phyloP scores from a whole-genome alignment of 2,888 invertebrate genomes.

The Rutpela maculata region DNA sequence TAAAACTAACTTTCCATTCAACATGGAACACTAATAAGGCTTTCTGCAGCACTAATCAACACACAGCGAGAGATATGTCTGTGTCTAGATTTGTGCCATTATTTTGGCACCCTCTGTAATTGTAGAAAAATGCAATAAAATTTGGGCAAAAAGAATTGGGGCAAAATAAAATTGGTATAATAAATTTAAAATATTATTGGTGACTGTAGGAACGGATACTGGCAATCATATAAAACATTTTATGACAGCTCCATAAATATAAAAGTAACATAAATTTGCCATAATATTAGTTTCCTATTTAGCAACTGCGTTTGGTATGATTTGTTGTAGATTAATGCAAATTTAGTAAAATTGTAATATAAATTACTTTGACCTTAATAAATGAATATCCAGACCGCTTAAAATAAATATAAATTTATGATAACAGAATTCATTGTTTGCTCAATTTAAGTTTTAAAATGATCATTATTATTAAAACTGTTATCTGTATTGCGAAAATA shows the following conservation, averaged over 20 bases:
- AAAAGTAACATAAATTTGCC: slow-evolving; percentile 39
- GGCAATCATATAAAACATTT: slow-evolving; percentile 15
- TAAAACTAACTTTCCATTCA: no score
- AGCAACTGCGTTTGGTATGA: slow-evolving; percentile 48
- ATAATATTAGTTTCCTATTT: slow-evolving; percentile 40
- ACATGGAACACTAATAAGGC: no score
- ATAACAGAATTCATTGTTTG: slow-evolving; percentile 35
- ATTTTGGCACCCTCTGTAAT: no score
- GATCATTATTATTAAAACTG: slow-evolving; percentile 26
- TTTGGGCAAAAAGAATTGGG: slow-evolving; percentile 1
- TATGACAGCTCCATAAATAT: slow-evolving; percentile 34
- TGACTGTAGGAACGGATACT: neutral
- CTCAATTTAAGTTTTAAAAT: slow-evolving; percentile 37
- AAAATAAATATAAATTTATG: slow-evolving; percentile 38
- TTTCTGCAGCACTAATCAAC: no score
- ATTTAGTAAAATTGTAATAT: slow-evolving; percentile 54
- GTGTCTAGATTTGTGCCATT: no score
- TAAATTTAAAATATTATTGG: neutral
- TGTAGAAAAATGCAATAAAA: no score
- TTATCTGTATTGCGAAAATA: slow-evolving; percentile 30
- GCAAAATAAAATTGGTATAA: neutral
- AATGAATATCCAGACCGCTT: slow-evolving; percentile 35
- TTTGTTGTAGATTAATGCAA: slow-evolving; percentile 56
- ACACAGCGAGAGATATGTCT: no score
- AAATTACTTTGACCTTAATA: slow-evolving; percentile 51